Evolutionary conservation across 2,797 vertebrate genomes (phyloP).

Genomic region (Prionace glauca): DNA sequence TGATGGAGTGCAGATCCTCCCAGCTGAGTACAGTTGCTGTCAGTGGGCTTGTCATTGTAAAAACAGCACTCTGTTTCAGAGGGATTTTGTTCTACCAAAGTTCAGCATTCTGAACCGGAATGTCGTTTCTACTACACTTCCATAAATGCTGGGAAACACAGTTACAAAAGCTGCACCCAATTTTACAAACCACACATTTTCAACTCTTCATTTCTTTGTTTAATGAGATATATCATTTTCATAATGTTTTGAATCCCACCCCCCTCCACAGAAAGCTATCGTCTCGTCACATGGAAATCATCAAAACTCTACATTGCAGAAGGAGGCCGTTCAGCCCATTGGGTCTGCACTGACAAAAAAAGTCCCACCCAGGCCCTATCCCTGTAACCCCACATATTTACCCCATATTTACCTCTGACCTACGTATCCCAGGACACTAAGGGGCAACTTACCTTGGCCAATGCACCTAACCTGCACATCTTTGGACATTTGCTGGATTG

Average conservation of each 20-base stretch:
- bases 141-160: neutral
- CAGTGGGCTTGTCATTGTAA: neutral
- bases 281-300: neutral
- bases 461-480: too few relatives aligned
- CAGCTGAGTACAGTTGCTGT: neutral
- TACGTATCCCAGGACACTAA: too few relatives aligned
- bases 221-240: neutral
- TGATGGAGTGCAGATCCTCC: neutral
- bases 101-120: neutral
- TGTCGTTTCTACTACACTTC: neutral
- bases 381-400: too few relatives aligned
- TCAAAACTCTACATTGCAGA: too few relatives aligned
- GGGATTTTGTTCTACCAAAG: neutral
- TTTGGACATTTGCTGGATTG: too few relatives aligned
- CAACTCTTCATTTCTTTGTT: neutral
- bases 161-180: neutral
- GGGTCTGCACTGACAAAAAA: too few relatives aligned
- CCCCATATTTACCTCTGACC: too few relatives aligned
- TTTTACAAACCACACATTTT: neutral
- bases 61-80: neutral
- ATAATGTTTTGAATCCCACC: neutral
- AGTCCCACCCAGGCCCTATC: too few relatives aligned
- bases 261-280: neutral
- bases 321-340: too few relatives aligned
- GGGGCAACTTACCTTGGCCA: too few relatives aligned